Evolutionary conservation across 2,113 vertebrate species (phyloP), one percentile per base, ranked within the genome.

Genomic region (Salvelinus fontinalis): DNA sequence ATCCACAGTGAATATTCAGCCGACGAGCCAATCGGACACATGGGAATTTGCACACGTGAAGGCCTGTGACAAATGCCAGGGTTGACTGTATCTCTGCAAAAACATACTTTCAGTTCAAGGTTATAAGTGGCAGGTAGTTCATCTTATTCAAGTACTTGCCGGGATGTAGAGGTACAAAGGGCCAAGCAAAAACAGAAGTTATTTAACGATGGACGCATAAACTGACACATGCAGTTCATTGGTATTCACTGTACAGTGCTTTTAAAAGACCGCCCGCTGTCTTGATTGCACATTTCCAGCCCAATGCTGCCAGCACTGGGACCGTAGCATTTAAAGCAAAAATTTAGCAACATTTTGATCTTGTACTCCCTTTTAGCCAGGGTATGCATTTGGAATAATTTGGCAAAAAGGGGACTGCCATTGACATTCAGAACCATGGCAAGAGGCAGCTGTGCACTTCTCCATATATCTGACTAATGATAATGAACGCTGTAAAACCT

Each of bases 41-140:
- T 71, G 5, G 75, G 49, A 49, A 79, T 80, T 39, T 67, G 54
- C 22, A 71, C 14, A 29, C 84, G 71, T 39, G 79, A 82, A 79
- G 77, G 79, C 64, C 26, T 13, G 34, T 49, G 60, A 4, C 22
- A 66, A 74, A 51, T 27, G 16, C 44, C 24, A 65, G 78, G 83
- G 79, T 86, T 64, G 20, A 13, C 57, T 73, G 31, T 34, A 34
- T 24, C 34, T 48, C 8, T 16, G 34, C 4, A 66, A 26, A 79
- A 85, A 70, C 29, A 39, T 0, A 29, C 34, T 78, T 73, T 84
- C 60, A 75, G 11, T 84, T 81, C 80, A 14, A 24, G 60, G 72
- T 69, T 68, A 68, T 73, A 73, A 85, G 78, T 79, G 73, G 68
- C 81, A 77, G 84, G 81, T 71, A 84, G 81, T 73, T 49, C 31